These are phyloP conservation scores for Boloria selene DNA, from an alignment of 2,888 invertebrate species.

Conservation along the genomic window DNA sequence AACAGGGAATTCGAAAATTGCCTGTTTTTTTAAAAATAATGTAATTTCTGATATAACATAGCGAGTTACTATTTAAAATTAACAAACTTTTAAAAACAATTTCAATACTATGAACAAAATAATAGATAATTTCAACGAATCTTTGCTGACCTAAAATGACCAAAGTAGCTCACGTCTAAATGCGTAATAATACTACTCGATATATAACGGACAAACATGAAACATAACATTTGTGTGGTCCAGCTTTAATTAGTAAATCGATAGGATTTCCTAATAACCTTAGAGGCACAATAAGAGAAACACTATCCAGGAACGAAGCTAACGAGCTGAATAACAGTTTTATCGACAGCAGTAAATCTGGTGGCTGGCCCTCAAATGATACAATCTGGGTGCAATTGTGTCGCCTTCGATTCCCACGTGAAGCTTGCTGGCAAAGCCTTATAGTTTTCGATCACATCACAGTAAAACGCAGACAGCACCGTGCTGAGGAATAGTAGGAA, in stretches of 20 bases:
- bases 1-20: too few species aligned
- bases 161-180: background rate
- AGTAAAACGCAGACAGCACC: constrained; percentile 17
- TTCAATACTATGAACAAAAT: too few species aligned
- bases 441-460: constrained; percentile 37
- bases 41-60: too few species aligned
- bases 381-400: constrained; percentile 40
- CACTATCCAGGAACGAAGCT: constrained; percentile 47
- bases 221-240: constrained; percentile 29
- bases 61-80: too few species aligned
- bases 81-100: too few species aligned
- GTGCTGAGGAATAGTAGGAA: constrained; percentile 4
- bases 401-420: constrained; percentile 42
- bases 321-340: constrained; percentile 62
- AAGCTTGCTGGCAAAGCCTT: constrained; percentile 32
- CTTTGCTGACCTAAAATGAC: too few species aligned
- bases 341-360: constrained; percentile 45
- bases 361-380: constrained; percentile 38
- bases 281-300: constrained; percentile 35
- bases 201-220: constrained; percentile 17
- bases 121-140: too few species aligned
- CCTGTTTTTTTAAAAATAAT: too few species aligned
- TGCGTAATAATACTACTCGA: constrained; percentile 3
- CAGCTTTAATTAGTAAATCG: constrained; percentile 35
- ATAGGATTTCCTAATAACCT: constrained; percentile 39